Percentiles rank a stretch among this genome's conserved stretches.
Evolutionary conservation across 2,797 vertebrate species (phyloP).

Genomic region (Aulostomus chinensis): DNA sequence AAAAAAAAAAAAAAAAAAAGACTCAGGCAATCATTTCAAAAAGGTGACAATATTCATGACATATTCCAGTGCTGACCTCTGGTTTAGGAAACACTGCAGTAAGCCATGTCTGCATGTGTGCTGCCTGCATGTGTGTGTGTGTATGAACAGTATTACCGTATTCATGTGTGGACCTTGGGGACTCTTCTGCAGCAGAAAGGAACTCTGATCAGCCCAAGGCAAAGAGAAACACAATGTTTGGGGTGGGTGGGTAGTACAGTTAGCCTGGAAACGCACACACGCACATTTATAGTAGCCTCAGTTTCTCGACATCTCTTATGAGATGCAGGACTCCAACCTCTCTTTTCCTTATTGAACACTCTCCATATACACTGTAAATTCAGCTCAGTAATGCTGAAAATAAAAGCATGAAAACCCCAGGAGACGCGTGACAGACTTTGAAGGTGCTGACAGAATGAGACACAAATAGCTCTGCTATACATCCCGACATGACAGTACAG

Average conservation of each 20-base stretch:
- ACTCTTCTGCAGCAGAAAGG: constrained; percentile 16
- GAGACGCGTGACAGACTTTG: constrained; percentile 19
- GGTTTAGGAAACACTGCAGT: constrained; percentile 24
- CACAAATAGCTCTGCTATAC: constrained; percentile 22
- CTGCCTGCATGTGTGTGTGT: background rate
- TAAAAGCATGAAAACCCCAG: constrained; percentile 19
- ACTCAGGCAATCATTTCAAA: too few species aligned
- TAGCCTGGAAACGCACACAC: background rate
- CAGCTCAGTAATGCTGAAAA: background rate
- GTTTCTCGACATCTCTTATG: background rate
- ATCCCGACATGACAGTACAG: constrained; percentile 21
- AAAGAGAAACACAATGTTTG: too few species aligned
- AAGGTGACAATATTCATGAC: constrained; percentile 4
- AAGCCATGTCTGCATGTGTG: constrained; percentile 14
- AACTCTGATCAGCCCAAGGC: constrained; percentile 51
- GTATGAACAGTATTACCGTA: constrained; percentile 4
- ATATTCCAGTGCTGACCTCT: constrained; percentile 26
- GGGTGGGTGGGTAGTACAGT: background rate
- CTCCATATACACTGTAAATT: background rate
- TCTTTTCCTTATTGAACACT: background rate
- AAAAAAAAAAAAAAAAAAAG: too few species aligned
- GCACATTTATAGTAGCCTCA: background rate
- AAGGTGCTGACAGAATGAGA: constrained; percentile 22
- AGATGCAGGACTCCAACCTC: background rate
- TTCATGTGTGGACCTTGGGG: constrained; percentile 12